A percentile compares a stretch with the other conserved stretches of the same genome.
These are phyloP conservation scores for Palythoa grandiflora DNA, from an alignment of 92 coral and sea anemone genomes.

Conservation along the genomic window DNA sequence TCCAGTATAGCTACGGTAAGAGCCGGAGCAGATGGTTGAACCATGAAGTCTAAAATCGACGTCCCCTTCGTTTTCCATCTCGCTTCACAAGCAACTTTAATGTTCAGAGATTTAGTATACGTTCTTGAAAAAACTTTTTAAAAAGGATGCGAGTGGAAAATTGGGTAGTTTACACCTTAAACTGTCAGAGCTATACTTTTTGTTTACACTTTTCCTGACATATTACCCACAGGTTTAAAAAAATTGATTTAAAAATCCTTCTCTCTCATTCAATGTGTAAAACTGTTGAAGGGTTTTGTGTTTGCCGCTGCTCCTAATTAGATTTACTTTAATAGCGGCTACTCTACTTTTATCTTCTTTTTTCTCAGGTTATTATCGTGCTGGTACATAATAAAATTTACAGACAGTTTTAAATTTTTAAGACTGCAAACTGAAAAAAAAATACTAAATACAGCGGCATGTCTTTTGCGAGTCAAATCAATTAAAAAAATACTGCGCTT, in stretches of 20 bases:
- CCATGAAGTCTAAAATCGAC: too few relatives aligned
- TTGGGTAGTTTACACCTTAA: not conserved
- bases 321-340: not conserved
- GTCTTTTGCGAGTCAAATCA: not conserved
- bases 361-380: not conserved
- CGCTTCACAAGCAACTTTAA: not conserved
- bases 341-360: not conserved
- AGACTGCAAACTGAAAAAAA: not conserved
- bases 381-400: conserved; percentile 1
- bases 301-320: conserved; percentile 4
- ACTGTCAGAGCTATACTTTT: not conserved
- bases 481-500: not conserved
- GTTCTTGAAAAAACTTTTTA: not conserved
- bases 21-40: too few relatives aligned
- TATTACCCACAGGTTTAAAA: not conserved
- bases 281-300: not conserved
- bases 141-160: not conserved
- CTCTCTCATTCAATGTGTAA: not conserved
- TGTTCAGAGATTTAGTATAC: not conserved
- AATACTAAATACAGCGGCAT: not conserved
- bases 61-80: not conserved
- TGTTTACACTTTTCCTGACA: conserved; percentile 11
- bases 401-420: not conserved
- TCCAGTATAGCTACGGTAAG: not conserved
- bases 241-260: not conserved